Evolutionary conservation across 2,113 vertebrate genomes (phyloP).

Genomic region (Halcyon senegalensis): DNA sequence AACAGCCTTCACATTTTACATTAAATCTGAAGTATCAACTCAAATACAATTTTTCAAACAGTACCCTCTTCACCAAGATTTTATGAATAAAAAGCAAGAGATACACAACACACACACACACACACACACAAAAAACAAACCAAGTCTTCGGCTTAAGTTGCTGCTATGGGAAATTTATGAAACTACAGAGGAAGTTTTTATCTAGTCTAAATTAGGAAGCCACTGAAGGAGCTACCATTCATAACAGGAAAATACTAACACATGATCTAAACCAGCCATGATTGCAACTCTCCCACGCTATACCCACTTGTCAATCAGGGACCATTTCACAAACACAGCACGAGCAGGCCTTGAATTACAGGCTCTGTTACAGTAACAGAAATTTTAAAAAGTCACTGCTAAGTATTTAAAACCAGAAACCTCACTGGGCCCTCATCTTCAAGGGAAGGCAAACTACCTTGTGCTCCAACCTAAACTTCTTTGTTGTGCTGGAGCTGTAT

Average conservation of each 20-base stretch:
- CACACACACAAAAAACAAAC: not conserved
- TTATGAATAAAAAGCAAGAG: not conserved
- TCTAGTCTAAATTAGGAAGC: not conserved
- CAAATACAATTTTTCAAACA: not conserved
- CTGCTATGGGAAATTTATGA: not conserved
- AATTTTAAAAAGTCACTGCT: not conserved
- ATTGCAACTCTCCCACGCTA: not conserved
- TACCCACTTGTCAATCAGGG: not conserved
- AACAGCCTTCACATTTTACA: not conserved
- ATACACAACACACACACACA: not conserved
- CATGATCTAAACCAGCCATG: not conserved
- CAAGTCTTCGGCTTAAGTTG: not conserved
- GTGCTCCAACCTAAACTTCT: not conserved
- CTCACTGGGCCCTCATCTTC: not conserved
- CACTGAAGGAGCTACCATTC: not conserved
- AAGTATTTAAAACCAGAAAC: not conserved
- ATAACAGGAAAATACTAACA: not conserved
- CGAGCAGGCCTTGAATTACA: not conserved
- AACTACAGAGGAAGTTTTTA: not conserved
- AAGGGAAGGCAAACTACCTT: not conserved
- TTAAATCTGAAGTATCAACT: not conserved
- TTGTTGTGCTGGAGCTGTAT: not conserved
- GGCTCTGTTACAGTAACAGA: not conserved
- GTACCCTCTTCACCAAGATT: not conserved
- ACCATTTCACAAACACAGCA: not conserved